Evolutionary conservation across 2,888 invertebrate genomes (phyloP), one percentile per base, ranked within the genome.

Genomic region (Unio pictorum): DNA sequence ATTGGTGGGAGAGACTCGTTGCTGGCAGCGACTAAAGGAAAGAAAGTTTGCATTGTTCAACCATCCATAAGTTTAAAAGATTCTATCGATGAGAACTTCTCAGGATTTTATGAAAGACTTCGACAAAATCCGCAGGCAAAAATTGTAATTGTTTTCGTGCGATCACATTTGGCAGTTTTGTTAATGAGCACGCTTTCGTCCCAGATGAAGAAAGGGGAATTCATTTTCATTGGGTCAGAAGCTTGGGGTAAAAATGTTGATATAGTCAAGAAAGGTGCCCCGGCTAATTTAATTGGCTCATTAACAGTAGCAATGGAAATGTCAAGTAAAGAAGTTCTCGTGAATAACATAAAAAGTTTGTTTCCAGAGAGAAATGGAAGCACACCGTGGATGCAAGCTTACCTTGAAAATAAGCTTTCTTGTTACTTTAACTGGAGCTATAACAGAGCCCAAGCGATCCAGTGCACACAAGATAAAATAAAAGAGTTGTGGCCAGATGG

Each of bases 191-290:
- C 34, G 26, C 11, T 70, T 2, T 55, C 67, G 15, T 8, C 23
- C 20, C 26, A 20, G 23, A 62, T 68, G 60, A 56, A 71, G 3
- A 54, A 64, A n/a, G 70, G 70, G 5, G 65, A 70, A 34, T 73
- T 68, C 26, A 20, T 73, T n/a, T 70, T 68, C 6, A 73, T 73
- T 59, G 73, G 70, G 7, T 73, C 73, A 7, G 73, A 73, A 58
- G 69, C 70, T 26, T 70, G 63, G 68, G 68, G 73, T 34, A 65
- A 58, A 28, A 62, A 60, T n/a, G 20, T 26, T 1, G 61, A 60
- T 15, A 56, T 66, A 15, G 28, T 69, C 11, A 7, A 18, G n/a
- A 26, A 55, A 34, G 34, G 7, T 0, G 8, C 7, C 26, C 57
- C 54, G 55, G 56, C 18, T 6, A 66, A 66, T 34, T 60, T 69